Conservation (phyloP, 2,888 invertebrate genomes). For the Epinotia ramella region DNA sequence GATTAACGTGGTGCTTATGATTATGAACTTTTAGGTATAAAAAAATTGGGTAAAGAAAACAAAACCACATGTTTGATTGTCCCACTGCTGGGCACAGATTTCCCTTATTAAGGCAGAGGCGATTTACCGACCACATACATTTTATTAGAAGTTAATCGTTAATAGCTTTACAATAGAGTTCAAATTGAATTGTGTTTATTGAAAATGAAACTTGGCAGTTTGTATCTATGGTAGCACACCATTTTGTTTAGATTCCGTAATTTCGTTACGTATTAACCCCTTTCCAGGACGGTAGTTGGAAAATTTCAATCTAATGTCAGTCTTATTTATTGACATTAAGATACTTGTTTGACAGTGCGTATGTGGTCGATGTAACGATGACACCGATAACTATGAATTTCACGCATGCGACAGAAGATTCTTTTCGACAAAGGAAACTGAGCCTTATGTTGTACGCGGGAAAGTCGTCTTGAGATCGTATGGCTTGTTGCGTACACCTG, state of each 20-base stretch:
- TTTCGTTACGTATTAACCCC: neutral
- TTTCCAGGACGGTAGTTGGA: no score
- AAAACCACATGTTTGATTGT: neutral
- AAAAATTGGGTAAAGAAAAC: neutral
- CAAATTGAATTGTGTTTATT: no score
- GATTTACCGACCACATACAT: no score
- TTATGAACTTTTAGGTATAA: neutral
- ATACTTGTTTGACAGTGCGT: no score
- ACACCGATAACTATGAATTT: neutral
- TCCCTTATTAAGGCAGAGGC: no score
- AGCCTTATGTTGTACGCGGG: conserved; percentile 3
- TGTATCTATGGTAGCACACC: neutral
- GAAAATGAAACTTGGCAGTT: neutral
- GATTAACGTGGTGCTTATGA: no score
- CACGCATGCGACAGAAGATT: neutral
- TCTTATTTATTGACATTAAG: no score
- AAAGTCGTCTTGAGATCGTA: conserved; percentile 34
- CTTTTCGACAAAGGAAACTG: conserved; percentile 10
- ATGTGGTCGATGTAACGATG: neutral
- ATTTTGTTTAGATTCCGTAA: neutral
- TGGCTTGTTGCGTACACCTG: conserved; percentile 21
- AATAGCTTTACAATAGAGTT: no score
- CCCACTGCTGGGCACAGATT: no score
- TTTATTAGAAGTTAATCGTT: no score
- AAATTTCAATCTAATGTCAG: no score